Conservation (phyloP, 2,888 invertebrate species). For the Acanthosepion esculentum region DNA sequence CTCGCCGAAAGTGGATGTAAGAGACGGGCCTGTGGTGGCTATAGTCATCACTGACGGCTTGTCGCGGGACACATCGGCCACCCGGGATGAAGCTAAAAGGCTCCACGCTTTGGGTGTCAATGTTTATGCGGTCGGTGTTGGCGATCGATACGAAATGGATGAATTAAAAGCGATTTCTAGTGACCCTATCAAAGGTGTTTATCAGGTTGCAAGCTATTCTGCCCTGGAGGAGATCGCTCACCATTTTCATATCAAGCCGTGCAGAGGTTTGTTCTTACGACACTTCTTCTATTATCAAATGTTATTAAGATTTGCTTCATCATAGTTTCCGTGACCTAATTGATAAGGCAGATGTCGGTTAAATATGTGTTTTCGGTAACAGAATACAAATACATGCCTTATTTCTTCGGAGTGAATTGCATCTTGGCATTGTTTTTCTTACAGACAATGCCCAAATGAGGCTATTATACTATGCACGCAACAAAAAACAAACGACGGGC, state of each 20-base stretch:
- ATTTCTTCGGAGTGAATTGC: too few relatives aligned
- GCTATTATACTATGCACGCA: too few relatives aligned
- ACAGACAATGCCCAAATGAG: too few relatives aligned
- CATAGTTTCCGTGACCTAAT: too few relatives aligned
- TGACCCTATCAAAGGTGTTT: not conserved
- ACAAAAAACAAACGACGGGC: too few relatives aligned
- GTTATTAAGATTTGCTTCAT: too few relatives aligned
- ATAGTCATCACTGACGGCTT: conserved; percentile 43
- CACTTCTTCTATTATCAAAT: not conserved
- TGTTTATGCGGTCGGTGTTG: conserved; percentile 42
- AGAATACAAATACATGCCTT: too few relatives aligned
- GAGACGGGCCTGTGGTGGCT: not conserved
- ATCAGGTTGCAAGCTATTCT: conserved; percentile 39
- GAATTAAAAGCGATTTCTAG: conserved; percentile 42
- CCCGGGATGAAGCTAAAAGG: not conserved
- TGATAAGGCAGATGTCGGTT: too few relatives aligned
- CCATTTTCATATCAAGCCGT: conserved; percentile 20
- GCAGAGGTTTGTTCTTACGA: not conserved
- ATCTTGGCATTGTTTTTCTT: too few relatives aligned
- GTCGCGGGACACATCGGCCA: not conserved
- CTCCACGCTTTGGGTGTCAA: not conserved
- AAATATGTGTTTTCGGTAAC: too few relatives aligned
- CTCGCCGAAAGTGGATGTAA: not conserved
- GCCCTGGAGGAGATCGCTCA: conserved; percentile 40
- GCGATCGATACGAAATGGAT: conserved; percentile 20